Evolutionary conservation across 2,797 vertebrate species (phyloP).

Genomic region (Chelon auratus): DNA sequence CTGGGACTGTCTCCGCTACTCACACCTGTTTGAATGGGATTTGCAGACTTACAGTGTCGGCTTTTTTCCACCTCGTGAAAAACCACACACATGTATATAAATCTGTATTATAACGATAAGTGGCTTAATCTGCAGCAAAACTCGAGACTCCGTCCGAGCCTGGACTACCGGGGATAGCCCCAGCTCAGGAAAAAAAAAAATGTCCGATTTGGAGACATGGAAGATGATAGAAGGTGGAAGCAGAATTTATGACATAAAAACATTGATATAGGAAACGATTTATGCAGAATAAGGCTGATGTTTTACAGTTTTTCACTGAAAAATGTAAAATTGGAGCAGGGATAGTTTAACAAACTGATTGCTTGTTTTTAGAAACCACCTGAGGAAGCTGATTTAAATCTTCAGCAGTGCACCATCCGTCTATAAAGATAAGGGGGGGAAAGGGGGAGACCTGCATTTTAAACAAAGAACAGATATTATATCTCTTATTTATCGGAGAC

Average conservation of each 20-base stretch:
- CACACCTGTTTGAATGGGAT: constrained; percentile 88
- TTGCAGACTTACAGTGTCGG: constrained; percentile 52
- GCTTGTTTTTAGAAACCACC: neutral
- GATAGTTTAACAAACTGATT: neutral
- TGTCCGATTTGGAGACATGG: constrained; percentile 71
- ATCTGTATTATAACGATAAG: constrained; percentile 34
- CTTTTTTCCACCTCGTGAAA: constrained; percentile 33
- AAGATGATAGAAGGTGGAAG: constrained; percentile 40
- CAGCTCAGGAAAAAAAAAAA: constrained; percentile 49
- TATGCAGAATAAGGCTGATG: neutral
- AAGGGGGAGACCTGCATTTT: neutral
- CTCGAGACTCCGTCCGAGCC: neutral
- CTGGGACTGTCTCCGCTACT: constrained; percentile 75
- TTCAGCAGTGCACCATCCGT: neutral
- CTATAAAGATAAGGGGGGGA: neutral
- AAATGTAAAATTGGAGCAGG: neutral
- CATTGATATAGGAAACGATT: neutral
- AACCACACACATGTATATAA: constrained; percentile 14
- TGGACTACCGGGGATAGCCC: constrained; percentile 29
- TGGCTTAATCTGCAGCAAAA: constrained; percentile 41
- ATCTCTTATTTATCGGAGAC: constrained; percentile 3
- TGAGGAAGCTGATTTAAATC: neutral
- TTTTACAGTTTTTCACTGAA: neutral
- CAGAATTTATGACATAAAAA: constrained; percentile 18
- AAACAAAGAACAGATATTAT: neutral